A percentile compares a stretch with the other conserved stretches of the same genome.
phyloP scores from a whole-genome alignment of 53 echinoderm and acorn worm genomes.

The Crossaster papposus region DNA sequence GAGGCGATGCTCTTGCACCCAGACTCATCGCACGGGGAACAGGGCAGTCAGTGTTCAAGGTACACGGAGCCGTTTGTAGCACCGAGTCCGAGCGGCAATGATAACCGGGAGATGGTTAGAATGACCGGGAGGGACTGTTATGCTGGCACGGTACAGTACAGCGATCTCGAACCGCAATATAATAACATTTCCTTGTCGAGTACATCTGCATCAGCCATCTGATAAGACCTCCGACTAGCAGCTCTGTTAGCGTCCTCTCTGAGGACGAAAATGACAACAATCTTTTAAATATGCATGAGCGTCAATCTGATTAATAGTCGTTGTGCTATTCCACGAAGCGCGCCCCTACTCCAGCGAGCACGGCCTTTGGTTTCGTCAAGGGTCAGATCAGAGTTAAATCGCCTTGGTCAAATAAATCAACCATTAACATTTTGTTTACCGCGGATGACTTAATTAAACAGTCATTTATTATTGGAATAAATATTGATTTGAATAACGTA shows the following conservation, averaged over 20 bases:
- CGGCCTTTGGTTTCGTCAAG: conserved; percentile 1
- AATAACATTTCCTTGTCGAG: conserved; percentile 8
- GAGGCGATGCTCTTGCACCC: too few relatives aligned
- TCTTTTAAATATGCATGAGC: background rate
- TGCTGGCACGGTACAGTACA: background rate
- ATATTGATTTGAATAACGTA: too few relatives aligned
- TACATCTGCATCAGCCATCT: conserved; percentile 39
- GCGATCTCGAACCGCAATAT: conserved; percentile 16
- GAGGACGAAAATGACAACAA: conserved; percentile 42
- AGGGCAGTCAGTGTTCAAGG: background rate
- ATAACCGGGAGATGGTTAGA: background rate
- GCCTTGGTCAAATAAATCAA: conserved; percentile 23
- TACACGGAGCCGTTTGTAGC: background rate
- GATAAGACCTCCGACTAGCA: too few relatives aligned
- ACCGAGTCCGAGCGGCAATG: background rate
- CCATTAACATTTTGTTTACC: conserved; percentile 39
- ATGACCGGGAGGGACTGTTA: background rate
- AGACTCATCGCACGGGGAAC: background rate
- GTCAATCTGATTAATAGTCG: conserved; percentile 19
- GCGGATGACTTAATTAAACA: conserved; percentile 22
- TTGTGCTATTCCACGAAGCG: conserved; percentile 19
- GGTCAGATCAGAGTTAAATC: conserved; percentile 31
- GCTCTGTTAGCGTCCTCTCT: conserved; percentile 33
- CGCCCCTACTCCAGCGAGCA: conserved; percentile 14
- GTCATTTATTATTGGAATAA: too few relatives aligned